Base-by-base conservation (phyloP, 2,113 vertebrate genomes). In the Salvelinus namaycush region DNA sequence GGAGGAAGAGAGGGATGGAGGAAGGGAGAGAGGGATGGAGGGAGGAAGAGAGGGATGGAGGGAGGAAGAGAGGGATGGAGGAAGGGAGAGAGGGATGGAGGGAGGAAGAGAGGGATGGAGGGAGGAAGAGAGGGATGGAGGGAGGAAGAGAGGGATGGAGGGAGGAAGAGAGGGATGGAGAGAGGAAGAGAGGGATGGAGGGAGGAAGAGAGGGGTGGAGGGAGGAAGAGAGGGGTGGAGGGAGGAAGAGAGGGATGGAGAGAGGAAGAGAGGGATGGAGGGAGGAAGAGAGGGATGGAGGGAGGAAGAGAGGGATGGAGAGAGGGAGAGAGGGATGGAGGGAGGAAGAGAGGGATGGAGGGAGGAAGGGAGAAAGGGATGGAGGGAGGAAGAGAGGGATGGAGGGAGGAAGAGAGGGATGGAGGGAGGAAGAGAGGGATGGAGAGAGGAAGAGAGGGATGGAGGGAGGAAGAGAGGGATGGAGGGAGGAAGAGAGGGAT, bases 131-230 rank as follows among this genome's bases (percentile, higher is more conserved):
- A 34, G n/a, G 39, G 12, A 13, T 76, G 76, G 49, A 83, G 31
- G 31, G 5, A 31, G 5, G 31, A 3, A 68, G 77, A 26, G 82
- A 34, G 4, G 29, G 26, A 27, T 27, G 26, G 26, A 27, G 26
- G 26, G 26, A 27, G 26, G 26, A 27, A 27, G 26, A 27, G 26
- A 27, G n/a, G 72, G 90, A 87, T 85, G 72, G 70, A 68, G 76
- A 26, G 81, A 26, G 16, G 26, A 2, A 26, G 1, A 16, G 14
- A 65, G 68, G 76, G 82, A 78, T 62, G 62, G 65, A 24, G 57
- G 26, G n/a, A n/a, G n/a, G n/a, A 20, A 48, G 29, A 76, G 59
- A 83, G n/a, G 34, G 5, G 8, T 27, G 31, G 3, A 22, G 26
- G 1, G 26, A 27, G 26, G 26, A 27, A 27, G 44, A 51, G 71